A percentile compares a stretch with the other conserved stretches of the same genome.
Conservation (phyloP, 2,797 vertebrate species). For the Xyrichtys novacula region DNA sequence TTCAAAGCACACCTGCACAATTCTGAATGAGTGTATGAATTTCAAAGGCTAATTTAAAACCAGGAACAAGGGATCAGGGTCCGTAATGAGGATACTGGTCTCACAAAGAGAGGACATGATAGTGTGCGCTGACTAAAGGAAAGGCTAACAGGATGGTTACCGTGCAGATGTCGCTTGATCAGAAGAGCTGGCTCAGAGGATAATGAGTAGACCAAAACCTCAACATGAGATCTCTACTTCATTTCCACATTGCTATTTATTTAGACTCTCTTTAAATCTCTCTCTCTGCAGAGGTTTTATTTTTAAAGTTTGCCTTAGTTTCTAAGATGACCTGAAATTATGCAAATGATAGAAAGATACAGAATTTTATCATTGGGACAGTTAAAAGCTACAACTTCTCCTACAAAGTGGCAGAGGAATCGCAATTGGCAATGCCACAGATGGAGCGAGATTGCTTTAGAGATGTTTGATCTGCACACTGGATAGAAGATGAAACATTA, state of each 20-base stretch:
- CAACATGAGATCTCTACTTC: constrained; percentile 11
- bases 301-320: not conserved
- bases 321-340: too few relatives aligned
- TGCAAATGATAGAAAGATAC: too few relatives aligned
- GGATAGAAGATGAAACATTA: not conserved
- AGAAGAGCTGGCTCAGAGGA: constrained; percentile 1
- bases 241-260: not conserved
- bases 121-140: constrained; percentile 25
- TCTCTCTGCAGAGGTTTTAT: not conserved
- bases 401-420: not conserved
- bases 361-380: too few relatives aligned
- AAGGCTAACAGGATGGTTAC: constrained; percentile 11
- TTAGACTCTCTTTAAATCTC: not conserved
- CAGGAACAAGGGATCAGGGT: constrained; percentile 31
- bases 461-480: constrained; percentile 3
- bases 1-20: constrained; percentile 16
- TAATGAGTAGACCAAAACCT: not conserved
- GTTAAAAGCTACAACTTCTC: too few relatives aligned
- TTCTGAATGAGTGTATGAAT: constrained; percentile 21
- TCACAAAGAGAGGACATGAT: constrained; percentile 11
- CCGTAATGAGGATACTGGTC: constrained; percentile 31
- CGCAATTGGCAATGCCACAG: not conserved
- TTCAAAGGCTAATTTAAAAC: constrained; percentile 40
- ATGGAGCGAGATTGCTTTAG: not conserved
- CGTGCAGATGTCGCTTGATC: constrained; percentile 1